Base-by-base conservation (phyloP, 2,888 invertebrate species). In the Cephus pulcher region DNA sequence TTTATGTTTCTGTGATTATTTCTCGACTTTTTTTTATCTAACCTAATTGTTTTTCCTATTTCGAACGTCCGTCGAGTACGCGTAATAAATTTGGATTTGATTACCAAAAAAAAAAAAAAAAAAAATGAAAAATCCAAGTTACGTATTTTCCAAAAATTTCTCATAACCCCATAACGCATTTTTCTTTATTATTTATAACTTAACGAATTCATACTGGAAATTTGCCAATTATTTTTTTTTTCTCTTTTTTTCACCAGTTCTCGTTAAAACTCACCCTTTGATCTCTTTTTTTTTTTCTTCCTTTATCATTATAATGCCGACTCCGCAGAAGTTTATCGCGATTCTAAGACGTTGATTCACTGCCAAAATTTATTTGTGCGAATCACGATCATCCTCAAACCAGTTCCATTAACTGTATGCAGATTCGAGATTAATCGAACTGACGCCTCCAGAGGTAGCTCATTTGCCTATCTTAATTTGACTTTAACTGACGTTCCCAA, bases 341-440 rank as follows among this genome's bases (percentile, higher is more conserved):
- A 70, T 77, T 78, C 78, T 30, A 69, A 35, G 35, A 35, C 37
- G 71, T 73, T 69, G 34, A 74, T 35, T 69, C 11, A 69, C 69
- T 69, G 15, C 33, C 35, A 33, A 37, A 82, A 79, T 81, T 56
- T 56, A 56, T 6, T 56, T 23, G 30, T 23, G 56, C 15, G 9
- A 56, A 56, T 23, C 56, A 56, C 56, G 23, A 56, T 56, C 56
- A 56, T 56, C 56, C 56, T 23, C 56, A 0, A 9, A 56, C 56
- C 56, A 56, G 56, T 56, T 56, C 23, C 6, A 56, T 56, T 56
- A 56, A 56, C 56, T 3, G 56, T 56, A 56, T 23, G 56, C 56
- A 56, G 75, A 68, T 73, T 80, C 34, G 75, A 69, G 75, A 78
- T 83, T 82, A 82, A 83, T 79, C 78, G 79, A 76, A 77, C 35